A percentile compares a stretch with the other conserved stretches of the same genome.
phyloP scores from a whole-genome alignment of 2,797 vertebrate species.

The Hemitrygon akajei region DNA sequence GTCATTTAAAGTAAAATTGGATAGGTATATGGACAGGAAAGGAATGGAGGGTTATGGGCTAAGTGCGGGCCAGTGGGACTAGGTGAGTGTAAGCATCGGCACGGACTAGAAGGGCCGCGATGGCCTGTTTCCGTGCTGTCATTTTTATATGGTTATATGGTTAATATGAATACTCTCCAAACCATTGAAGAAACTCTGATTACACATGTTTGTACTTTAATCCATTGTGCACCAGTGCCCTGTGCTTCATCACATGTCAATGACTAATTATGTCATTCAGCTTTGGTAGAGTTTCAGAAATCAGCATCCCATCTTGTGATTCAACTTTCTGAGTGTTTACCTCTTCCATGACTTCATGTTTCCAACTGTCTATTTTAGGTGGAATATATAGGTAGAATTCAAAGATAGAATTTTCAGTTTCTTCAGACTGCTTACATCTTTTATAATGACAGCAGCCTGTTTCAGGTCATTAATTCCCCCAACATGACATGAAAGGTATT shows the following conservation, averaged over 20 bases:
- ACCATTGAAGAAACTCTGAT: neutral
- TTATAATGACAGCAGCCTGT: neutral
- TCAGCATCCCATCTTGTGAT: neutral
- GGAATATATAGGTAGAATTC: neutral
- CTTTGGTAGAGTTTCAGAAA: neutral
- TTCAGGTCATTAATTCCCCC: neutral
- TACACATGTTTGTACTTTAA: neutral
- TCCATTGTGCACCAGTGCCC: neutral
- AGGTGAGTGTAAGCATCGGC: too few relatives aligned
- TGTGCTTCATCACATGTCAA: neutral
- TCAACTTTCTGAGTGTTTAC: neutral
- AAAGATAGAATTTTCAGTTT: neutral
- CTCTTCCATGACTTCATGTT: neutral
- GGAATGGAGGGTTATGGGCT: too few relatives aligned
- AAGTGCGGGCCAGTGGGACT: too few relatives aligned
- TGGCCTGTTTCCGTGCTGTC: too few relatives aligned
- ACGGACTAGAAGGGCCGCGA: too few relatives aligned
- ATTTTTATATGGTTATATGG: too few relatives aligned
- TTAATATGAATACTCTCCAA: too few relatives aligned
- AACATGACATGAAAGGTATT: neutral
- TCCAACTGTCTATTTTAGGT: neutral
- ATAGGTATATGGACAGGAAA: too few relatives aligned
- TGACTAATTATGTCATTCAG: neutral
- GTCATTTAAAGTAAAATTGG: too few relatives aligned
- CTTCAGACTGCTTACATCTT: too few relatives aligned